A percentile compares a stretch with the other conserved stretches of the same genome.
Conservation (phyloP, 2,888 invertebrate genomes). For the Drepana falcataria region DNA sequence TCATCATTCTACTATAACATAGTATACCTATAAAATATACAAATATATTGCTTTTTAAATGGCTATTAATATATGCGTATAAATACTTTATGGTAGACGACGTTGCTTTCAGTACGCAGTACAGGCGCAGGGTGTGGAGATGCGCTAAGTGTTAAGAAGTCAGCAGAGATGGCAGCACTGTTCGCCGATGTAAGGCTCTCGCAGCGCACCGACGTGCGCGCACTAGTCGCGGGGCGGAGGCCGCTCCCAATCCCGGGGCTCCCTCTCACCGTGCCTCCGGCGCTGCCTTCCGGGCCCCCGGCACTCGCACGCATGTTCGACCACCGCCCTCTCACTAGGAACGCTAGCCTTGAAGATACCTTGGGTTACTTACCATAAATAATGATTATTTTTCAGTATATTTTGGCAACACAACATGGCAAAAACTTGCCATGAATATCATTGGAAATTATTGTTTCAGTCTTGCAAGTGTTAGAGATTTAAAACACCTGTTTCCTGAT, state of each 20-base stretch:
- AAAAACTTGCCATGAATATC: too few species aligned
- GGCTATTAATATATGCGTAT: too few species aligned
- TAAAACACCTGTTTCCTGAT: too few species aligned
- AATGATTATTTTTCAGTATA: slow-evolving; percentile 5
- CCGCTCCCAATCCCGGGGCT: slow-evolving; percentile 21
- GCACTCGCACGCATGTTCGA: slow-evolving; percentile 55
- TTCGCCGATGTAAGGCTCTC: slow-evolving; percentile 87
- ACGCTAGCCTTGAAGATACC: slow-evolving; percentile 80
- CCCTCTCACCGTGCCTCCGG: slow-evolving; percentile 30
- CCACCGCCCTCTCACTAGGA: slow-evolving; percentile 58
- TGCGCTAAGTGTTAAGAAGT: slow-evolving; percentile 91
- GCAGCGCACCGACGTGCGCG: slow-evolving; percentile 82
- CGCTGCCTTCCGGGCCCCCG: slow-evolving; percentile 32
- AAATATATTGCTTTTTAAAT: too few species aligned
- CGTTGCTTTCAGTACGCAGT: slow-evolving; percentile 52
- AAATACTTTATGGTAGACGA: too few species aligned
- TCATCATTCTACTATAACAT: too few species aligned
- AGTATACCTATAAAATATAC: too few species aligned
- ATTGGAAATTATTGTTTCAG: too few species aligned
- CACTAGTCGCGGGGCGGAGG: slow-evolving; percentile 46
- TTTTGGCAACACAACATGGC: too few species aligned
- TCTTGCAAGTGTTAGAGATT: too few species aligned
- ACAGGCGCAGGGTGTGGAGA: slow-evolving; percentile 80
- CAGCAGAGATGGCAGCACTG: slow-evolving; percentile 91
- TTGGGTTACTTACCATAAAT: slow-evolving; percentile 80